Base-by-base conservation (phyloP, 2,113 vertebrate species). In the Tangachromis dhanisi region DNA sequence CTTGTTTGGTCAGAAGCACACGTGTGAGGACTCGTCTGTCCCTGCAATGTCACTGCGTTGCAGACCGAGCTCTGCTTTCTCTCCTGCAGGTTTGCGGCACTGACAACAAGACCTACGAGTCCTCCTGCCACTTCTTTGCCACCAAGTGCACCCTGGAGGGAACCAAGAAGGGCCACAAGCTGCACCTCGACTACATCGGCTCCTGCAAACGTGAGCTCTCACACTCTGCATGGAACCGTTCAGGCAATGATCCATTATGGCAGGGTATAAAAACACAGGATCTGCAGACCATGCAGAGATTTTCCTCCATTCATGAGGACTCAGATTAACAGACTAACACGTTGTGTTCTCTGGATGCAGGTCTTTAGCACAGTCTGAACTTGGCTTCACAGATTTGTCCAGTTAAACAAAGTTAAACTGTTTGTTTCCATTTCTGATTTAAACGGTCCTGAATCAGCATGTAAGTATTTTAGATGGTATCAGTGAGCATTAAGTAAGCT, bases 151-250 rank as follows among this genome's bases (percentile, higher is more conserved):
- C 98, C 84, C 95, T 99, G 97, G 99, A 99, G 95, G 99, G 99
- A 92, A 99, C 99, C 95, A 99, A 99, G 97, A 99, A 99, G 95
- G 99, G 99, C 66, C 98, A 99, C 97, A 99, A 99, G 88, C 97
- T 99, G 94, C 99, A 99, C 95, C 96, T 99, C 80, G 99, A 99
- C 96, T 99, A 99, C 97, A 98, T 99, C 4, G 99, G 99, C 78
- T 97, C 99, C 86, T 99, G 99, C 97, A 99, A 99, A 98, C 95
- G 99, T 99, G 95, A 98, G 98, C 89, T 4, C 12, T 13, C 8
- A 13, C 38, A 31, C 51, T 47, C 68, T 35, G 38, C 51, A 19
- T 47, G 16, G 16, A 76, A 26, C 24, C 1, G 7, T 19, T 49
- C 71, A 49, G 42, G 42, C 45, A 31, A 47, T 76, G 42, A 76